These are phyloP conservation scores for Amblyraja radiata DNA, from an alignment of 2,797 vertebrate species.

Conservation along the genomic window DNA sequence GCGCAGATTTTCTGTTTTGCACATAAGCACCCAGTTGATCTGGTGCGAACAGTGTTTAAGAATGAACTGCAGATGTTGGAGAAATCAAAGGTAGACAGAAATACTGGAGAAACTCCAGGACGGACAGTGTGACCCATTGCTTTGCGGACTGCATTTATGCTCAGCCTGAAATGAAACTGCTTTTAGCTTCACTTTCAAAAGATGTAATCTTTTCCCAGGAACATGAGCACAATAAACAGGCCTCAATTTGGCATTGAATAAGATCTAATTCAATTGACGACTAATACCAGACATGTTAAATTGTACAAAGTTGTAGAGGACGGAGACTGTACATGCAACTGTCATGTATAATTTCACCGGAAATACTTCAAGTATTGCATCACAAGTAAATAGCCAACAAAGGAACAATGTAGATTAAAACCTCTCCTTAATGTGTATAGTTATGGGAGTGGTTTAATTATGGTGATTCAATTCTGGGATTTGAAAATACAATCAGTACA, in stretches of 20 bases:
- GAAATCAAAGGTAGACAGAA: too few relatives aligned
- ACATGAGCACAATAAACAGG: neutral
- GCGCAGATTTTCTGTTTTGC: neutral
- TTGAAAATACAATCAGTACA: neutral
- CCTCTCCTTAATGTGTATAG: neutral
- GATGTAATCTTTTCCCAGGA: neutral
- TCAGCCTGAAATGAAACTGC: neutral
- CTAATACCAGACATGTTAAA: neutral
- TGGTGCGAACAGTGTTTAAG: too few relatives aligned
- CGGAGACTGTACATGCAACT: neutral
- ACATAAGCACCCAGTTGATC: neutral
- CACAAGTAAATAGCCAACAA: neutral
- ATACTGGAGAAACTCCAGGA: too few relatives aligned
- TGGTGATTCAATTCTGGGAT: neutral
- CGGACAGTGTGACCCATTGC: neutral
- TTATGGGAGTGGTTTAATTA: neutral
- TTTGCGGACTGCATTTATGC: neutral
- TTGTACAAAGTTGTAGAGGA: neutral
- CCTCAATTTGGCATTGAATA: neutral
- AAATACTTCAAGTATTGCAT: neutral
- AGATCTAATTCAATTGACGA: neutral
- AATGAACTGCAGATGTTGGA: too few relatives aligned
- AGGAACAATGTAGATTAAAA: neutral
- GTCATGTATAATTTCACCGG: neutral
- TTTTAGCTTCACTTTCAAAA: neutral